Base-by-base conservation (phyloP, 2,888 invertebrate species). In the Dugesia japonica region DNA sequence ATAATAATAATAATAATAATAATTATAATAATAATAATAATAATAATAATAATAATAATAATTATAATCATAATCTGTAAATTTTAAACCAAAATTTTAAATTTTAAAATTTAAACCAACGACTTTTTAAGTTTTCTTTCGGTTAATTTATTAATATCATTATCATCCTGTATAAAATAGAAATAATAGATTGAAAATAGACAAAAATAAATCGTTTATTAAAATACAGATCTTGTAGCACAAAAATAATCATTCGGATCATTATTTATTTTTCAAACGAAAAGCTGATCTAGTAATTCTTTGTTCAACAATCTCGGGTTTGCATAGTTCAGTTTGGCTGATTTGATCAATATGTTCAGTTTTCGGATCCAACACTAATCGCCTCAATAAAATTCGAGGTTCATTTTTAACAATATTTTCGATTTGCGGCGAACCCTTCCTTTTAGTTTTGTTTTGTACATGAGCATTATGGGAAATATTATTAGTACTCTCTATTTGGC, bases 221-320 rank as follows among this genome's bases (percentile, higher is more conserved):
- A 56, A 56, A 56, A 56, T 56, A 56, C 56, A 56, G n/a, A 56
- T 56, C 56, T 56, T 23, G 17, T 9, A 56, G 56, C 56, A 56
- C 56, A 56, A 56, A 56, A 56, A 13, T 56, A 56, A 56, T 17
- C 23, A 23, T 4, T 56, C 17, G 4, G 4, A n/a, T 23, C 23
- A 23, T 9, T 56, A 13, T 56, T 56, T 20, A n/a, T 56, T n/a
- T 23, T 56, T 56, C n/a, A 56, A 9, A 7, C 23, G 56, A 4
- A n/a, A 56, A 13, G 23, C n/a, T 20, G 56, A 56, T n/a, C 56
- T 4, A 20, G 56, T 56, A n/a, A 56, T 23, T n/a, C 56, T 4
- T 13, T 4, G 56, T 56, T 56, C 56, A 23, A n/a, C 4, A 20
- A 4, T 20, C 20, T 56, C 9, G n/a, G 56, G 4, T 4, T 1